Evolutionary conservation across 2,888 invertebrate species (phyloP).

Genomic region (Drosophila sordidapex): DNA sequence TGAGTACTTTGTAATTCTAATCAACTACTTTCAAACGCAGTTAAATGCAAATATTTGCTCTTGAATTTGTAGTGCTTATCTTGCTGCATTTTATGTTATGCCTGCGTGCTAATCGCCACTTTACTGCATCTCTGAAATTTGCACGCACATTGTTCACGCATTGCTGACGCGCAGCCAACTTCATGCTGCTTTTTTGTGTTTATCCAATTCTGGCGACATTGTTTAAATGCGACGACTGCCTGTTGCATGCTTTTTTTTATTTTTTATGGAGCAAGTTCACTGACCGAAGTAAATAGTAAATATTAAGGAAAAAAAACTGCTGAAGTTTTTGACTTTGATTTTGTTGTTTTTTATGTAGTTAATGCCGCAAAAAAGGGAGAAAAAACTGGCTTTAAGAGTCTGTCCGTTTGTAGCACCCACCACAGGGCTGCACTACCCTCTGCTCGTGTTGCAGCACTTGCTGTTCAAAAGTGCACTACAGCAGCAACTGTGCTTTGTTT

Average conservation of each 20-base stretch:
- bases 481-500: slow-evolving; percentile 69
- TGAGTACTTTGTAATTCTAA: not conserved
- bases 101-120: slow-evolving; percentile 31
- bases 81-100: not conserved
- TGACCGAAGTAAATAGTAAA: slow-evolving; percentile 51
- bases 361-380: slow-evolving; percentile 63
- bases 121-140: not conserved
- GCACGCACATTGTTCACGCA: slow-evolving; percentile 4
- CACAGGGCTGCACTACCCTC: not conserved
- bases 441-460: slow-evolving; percentile 12
- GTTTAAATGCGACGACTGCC: slow-evolving; percentile 25
- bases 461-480: slow-evolving; percentile 68
- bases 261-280: slow-evolving; percentile 47
- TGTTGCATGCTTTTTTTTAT: slow-evolving; percentile 26
- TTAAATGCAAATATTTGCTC: not conserved
- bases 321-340: slow-evolving; percentile 62
- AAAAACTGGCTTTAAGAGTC: slow-evolving; percentile 27
- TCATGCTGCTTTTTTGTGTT: slow-evolving; percentile 1
- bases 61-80: not conserved
- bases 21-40: not conserved
- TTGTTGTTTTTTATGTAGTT: slow-evolving; percentile 47
- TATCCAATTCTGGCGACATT: slow-evolving; percentile 4
- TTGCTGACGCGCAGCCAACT: slow-evolving; percentile 16
- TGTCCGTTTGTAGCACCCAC: not conserved
- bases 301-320: slow-evolving; percentile 17